phyloP scores from a whole-genome alignment of 2,797 vertebrate species.

The Cirrhinus molitorella region DNA sequence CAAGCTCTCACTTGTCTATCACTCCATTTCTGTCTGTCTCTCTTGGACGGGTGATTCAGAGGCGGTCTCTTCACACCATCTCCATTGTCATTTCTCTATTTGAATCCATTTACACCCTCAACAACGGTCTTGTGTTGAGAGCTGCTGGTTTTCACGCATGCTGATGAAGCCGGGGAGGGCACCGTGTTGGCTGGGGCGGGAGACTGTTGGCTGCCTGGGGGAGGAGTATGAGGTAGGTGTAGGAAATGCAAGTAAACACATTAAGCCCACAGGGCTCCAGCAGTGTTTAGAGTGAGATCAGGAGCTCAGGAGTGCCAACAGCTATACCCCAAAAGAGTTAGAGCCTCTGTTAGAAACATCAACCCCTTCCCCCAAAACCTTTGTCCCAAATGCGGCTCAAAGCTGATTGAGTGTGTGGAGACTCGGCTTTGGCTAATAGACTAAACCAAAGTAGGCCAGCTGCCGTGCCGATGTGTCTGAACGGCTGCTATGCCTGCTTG shows the following conservation, averaged over 20 bases:
- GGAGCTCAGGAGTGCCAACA: constrained; percentile 30
- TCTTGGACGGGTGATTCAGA: constrained; percentile 25
- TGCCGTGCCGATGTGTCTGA: constrained; percentile 35
- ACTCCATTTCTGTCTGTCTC: constrained; percentile 40
- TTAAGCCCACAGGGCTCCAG: constrained; percentile 48
- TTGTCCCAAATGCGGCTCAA: constrained; percentile 44
- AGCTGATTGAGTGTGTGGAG: constrained; percentile 36
- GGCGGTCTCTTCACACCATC: constrained; percentile 52
- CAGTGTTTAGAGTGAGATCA: constrained; percentile 46
- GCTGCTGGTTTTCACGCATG: constrained; percentile 61
- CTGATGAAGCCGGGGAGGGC: constrained; percentile 55
- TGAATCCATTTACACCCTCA: constrained; percentile 57
- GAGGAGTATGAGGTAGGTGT: constrained; percentile 38
- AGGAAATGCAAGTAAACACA: constrained; percentile 56
- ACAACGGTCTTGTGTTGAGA: constrained; percentile 42
- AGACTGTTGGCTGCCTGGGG: constrained; percentile 49
- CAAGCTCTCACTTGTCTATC: constrained; percentile 21
- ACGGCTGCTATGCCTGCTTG: constrained; percentile 9
- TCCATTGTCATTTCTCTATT: constrained; percentile 55
- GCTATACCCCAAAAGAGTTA: constrained; percentile 33
- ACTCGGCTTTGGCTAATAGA: constrained; percentile 14
- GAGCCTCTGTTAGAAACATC: constrained; percentile 45
- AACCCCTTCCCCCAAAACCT: constrained; percentile 53
- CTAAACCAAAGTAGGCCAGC: constrained; percentile 33
- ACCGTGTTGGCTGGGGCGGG: constrained; percentile 49